phyloP scores from a whole-genome alignment of 2,888 invertebrate genomes.

The Sinotaia quadrata region DNA sequence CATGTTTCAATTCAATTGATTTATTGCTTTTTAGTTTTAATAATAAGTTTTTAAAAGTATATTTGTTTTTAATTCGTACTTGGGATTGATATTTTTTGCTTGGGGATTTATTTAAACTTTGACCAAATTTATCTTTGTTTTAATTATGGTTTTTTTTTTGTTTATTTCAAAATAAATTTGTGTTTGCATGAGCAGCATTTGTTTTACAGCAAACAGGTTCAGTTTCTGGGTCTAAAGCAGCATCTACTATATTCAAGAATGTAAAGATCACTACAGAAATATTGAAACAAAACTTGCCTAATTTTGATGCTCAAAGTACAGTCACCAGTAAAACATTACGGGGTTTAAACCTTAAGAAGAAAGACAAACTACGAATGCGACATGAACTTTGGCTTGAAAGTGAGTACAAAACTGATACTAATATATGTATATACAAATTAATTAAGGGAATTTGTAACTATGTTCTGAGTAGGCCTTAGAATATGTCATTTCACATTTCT shows the following conservation, averaged over 20 bases:
- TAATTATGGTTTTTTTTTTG: background rate
- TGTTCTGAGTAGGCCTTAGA: no score
- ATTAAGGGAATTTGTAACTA: no score
- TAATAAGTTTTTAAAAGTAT: no score
- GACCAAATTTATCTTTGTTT: no score
- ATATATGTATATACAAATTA: background rate
- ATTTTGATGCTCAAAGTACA: constrained; percentile 62
- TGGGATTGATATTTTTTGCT: no score
- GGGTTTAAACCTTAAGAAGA: constrained; percentile 64
- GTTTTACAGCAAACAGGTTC: constrained; percentile 13
- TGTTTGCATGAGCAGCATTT: no score
- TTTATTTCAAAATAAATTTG: background rate
- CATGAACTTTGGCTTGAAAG: constrained; percentile 65
- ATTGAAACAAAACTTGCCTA: constrained; percentile 52
- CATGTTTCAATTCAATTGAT: no score
- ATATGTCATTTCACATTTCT: no score
- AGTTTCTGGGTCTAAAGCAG: constrained; percentile 16
- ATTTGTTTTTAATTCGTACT: no score
- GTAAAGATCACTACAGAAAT: constrained; percentile 45
- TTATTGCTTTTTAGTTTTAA: no score
- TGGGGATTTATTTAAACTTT: no score
- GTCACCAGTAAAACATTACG: constrained; percentile 66
- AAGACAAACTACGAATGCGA: constrained; percentile 62
- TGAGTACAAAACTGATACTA: constrained; percentile 39
- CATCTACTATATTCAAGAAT: constrained; percentile 50